These are phyloP conservation scores for Cerastoderma edule DNA, from an alignment of 2,888 invertebrate species.

Conservation along the genomic window DNA sequence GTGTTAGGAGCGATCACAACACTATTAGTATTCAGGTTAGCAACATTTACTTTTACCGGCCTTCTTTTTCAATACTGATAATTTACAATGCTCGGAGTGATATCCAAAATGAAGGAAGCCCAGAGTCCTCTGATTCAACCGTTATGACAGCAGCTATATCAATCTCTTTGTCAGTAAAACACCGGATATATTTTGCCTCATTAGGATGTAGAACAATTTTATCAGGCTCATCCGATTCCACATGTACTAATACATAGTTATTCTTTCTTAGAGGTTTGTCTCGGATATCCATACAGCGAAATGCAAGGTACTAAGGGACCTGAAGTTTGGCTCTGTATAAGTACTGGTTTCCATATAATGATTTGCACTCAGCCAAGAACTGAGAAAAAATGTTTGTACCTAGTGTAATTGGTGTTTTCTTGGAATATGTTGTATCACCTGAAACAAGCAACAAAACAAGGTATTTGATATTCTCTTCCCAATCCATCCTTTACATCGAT, in stretches of 20 bases:
- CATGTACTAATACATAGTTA: slow-evolving; percentile 21
- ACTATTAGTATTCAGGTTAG: not conserved
- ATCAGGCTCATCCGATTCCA: slow-evolving; percentile 13
- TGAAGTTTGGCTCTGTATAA: slow-evolving; percentile 36
- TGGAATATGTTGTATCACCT: slow-evolving; percentile 41
- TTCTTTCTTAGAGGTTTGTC: slow-evolving; percentile 24
- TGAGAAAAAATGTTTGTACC: slow-evolving; percentile 50
- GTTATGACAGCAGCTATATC: slow-evolving; percentile 13
- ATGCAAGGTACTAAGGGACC: slow-evolving; percentile 43
- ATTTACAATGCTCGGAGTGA: slow-evolving; percentile 25
- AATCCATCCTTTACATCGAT: slow-evolving; percentile 22
- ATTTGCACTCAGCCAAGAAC: slow-evolving; percentile 24
- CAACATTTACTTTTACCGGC: not conserved
- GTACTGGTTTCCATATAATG: slow-evolving; percentile 37
- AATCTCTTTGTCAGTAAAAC: slow-evolving; percentile 23
- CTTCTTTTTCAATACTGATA: not conserved
- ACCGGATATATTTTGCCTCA: slow-evolving; percentile 16
- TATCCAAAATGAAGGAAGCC: slow-evolving; percentile 19
- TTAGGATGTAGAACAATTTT: not conserved
- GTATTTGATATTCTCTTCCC: not conserved
- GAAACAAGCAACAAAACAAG: slow-evolving; percentile 30
- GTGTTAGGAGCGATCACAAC: not conserved
- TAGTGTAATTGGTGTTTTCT: slow-evolving; percentile 39
- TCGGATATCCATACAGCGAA: slow-evolving; percentile 10
- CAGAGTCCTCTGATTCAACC: slow-evolving; percentile 2